Base-by-base conservation (phyloP, 1,140 invertebrate species). In the Gonatopus flavifemur region DNA sequence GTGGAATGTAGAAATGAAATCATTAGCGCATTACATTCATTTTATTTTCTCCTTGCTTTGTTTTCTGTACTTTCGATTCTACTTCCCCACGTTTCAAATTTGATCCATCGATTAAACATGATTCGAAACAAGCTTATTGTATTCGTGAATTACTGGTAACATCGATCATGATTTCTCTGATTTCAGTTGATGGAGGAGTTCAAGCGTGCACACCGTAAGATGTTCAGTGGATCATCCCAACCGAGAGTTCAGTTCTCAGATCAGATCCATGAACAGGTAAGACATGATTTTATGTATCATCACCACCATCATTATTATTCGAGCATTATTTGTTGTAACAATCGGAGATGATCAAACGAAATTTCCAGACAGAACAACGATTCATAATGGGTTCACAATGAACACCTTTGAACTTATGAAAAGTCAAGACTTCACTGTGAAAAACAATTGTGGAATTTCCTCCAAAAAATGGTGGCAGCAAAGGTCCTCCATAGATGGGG, bases 101-200 rank as follows among this genome's bases (percentile, higher is more conserved):
- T 28, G 6, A 12, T 28, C 25, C 6, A 12, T 7, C 25, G 25
- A 28, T 28, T 28, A 28, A 12, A 28, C 6, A 12, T 12, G 25
- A 28, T 28, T 12, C 25, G 12, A 6, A 12, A 28, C 25, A 28
- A 6, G 25, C 6, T 28, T 6, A 12, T 12, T 28, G 25, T 7
- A 28, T n/a, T n/a, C n/a, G n/a, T n/a, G n/a, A n/a, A n/a, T n/a
- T n/a, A n/a, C n/a, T n/a, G 28, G 40, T 46, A 25, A 49, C 50
- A 30, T 8, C 15, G 9, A 33, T 8, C 1, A 13, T n/a, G n/a
- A n/a, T 57, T 31, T 4, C 5, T 22, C 31, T 50, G 25, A 42
- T 65, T 55, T 5, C 84, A 89, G 63, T 71, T 93, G 37, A 93
- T 93, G 88, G 86, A 91, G 74, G 91, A 93, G 77, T 92, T 93